phyloP scores from a whole-genome alignment of 2,888 invertebrate species.

The Acrobasis consociella region DNA sequence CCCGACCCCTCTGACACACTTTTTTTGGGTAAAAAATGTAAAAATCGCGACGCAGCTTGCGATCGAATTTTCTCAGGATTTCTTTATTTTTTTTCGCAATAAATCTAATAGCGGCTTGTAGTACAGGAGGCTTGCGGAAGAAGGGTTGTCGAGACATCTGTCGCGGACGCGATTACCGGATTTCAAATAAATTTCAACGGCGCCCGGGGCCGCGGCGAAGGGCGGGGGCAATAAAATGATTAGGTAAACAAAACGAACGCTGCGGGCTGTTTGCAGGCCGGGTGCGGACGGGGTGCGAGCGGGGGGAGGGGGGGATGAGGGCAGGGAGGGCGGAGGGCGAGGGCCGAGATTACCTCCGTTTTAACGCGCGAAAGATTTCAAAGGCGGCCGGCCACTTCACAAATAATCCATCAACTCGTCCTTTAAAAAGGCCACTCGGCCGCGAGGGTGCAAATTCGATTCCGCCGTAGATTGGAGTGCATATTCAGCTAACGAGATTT shows the following conservation, averaged over 20 bases:
- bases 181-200: slow-evolving; percentile 55
- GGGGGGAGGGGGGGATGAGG: slow-evolving; percentile 33
- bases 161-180: slow-evolving; percentile 53
- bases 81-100: slow-evolving; percentile 49
- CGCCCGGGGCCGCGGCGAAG: slow-evolving; percentile 37
- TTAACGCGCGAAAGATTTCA: slow-evolving; percentile 81
- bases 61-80: slow-evolving; percentile 71
- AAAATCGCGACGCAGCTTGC: slow-evolving; percentile 77
- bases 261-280: slow-evolving; percentile 56
- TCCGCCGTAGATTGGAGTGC: slow-evolving; percentile 74
- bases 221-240: slow-evolving; percentile 68
- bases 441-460: slow-evolving; percentile 67
- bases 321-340: slow-evolving; percentile 37
- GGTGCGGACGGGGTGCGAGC: slow-evolving; percentile 32
- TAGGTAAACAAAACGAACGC: slow-evolving; percentile 75
- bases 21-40: slow-evolving; percentile 77
- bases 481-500: slow-evolving; percentile 75
- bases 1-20: slow-evolving; percentile 70
- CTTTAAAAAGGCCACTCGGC: slow-evolving; percentile 57
- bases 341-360: slow-evolving; percentile 77
- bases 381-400: slow-evolving; percentile 79
- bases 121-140: slow-evolving; percentile 56
- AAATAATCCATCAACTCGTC: slow-evolving; percentile 79
- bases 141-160: slow-evolving; percentile 61
- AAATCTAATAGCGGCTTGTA: slow-evolving; percentile 68